These are phyloP conservation scores for Holacanthus passer DNA, from an alignment of 2,113 vertebrate species.

Conservation along the genomic window DNA sequence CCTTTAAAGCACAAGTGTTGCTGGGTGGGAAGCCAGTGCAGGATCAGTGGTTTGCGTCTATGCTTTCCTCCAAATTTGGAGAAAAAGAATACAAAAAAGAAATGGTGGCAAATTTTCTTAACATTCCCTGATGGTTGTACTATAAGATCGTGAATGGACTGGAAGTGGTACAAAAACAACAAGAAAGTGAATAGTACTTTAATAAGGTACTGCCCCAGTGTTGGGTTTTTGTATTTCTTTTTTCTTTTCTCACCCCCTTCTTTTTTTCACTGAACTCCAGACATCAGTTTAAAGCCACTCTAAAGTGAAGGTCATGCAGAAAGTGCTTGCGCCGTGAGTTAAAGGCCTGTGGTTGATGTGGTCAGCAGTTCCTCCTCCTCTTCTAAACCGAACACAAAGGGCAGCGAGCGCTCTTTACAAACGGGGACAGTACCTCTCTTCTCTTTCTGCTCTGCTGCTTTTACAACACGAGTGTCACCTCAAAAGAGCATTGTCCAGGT, in stretches of 20 bases:
- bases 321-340: slow-evolving; percentile 71
- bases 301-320: slow-evolving; percentile 83
- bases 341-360: slow-evolving; percentile 82
- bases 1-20: too few species aligned
- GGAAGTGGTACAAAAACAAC: background rate
- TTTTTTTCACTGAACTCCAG: slow-evolving; percentile 47
- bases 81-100: background rate
- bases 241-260: background rate
- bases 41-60: background rate
- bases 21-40: background rate
- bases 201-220: slow-evolving; percentile 13
- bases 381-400: slow-evolving; percentile 74
- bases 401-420: slow-evolving; percentile 62
- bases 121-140: background rate
- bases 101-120: background rate
- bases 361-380: slow-evolving; percentile 79
- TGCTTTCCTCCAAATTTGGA: background rate
- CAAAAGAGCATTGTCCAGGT: slow-evolving; percentile 55
- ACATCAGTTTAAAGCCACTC: slow-evolving; percentile 62
- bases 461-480: slow-evolving; percentile 52
- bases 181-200: slow-evolving; percentile 34
- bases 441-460: slow-evolving; percentile 56
- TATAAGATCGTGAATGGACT: background rate
- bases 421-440: slow-evolving; percentile 75
- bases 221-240: slow-evolving; percentile 20